Conservation (phyloP, 2,797 vertebrate species). For the Macroramphosus scolopax region DNA sequence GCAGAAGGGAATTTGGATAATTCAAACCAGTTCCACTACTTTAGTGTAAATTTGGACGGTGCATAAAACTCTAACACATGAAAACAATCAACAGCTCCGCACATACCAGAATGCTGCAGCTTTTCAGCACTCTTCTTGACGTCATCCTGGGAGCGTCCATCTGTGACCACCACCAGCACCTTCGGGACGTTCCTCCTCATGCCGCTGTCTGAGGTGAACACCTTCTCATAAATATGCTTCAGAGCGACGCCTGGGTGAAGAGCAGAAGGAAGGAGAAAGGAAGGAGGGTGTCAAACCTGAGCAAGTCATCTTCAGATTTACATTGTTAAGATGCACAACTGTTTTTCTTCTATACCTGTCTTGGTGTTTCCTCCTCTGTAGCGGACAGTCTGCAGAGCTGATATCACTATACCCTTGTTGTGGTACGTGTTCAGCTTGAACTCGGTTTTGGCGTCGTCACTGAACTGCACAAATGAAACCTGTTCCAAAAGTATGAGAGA, state of each 20-base stretch:
- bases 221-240: conserved; percentile 92
- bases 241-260: conserved; percentile 89
- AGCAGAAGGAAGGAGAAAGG: conserved; percentile 6
- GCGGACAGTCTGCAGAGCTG: conserved; percentile 88
- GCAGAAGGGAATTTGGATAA: conserved; percentile 7
- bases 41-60: neutral
- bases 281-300: neutral
- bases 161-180: conserved; percentile 96
- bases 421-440: conserved; percentile 96
- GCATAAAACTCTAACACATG: neutral
- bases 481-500: conserved; percentile 50
- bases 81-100: neutral
- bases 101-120: conserved; percentile 91
- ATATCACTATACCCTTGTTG: conserved; percentile 87
- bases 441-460: conserved; percentile 95
- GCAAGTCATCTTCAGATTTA: neutral
- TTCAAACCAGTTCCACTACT: conserved; percentile 10
- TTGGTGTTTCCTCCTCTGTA: conserved; percentile 99
- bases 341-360: conserved; percentile 79
- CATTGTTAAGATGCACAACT: neutral
- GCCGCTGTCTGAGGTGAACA: conserved; percentile 89
- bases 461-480: conserved; percentile 97
- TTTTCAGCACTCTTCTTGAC: conserved; percentile 90
- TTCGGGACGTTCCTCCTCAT: conserved; percentile 96
- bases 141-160: conserved; percentile 96